phyloP scores from a whole-genome alignment of 2,888 invertebrate genomes.

The Coelopa pilipes region DNA sequence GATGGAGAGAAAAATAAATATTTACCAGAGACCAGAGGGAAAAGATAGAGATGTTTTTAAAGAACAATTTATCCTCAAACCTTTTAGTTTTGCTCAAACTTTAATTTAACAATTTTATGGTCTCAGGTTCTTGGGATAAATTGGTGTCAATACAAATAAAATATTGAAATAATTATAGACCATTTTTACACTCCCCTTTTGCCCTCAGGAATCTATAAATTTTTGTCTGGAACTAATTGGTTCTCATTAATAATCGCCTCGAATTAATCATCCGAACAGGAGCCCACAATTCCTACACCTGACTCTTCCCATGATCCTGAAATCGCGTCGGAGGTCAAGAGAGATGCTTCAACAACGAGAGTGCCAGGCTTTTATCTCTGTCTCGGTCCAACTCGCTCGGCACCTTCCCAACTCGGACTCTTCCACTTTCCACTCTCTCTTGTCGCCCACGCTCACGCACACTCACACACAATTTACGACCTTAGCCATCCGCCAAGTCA shows the following conservation, averaged over 20 bases:
- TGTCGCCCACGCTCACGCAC: neutral
- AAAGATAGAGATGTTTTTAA: neutral
- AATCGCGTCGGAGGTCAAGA: conserved; percentile 12
- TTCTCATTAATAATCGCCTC: conserved; percentile 8
- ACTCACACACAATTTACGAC: conserved; percentile 30
- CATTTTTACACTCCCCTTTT: too few relatives aligned
- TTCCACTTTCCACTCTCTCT: neutral
- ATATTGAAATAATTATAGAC: neutral
- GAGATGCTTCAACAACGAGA: conserved; percentile 5
- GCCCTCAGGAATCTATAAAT: too few relatives aligned
- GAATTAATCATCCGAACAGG: conserved; percentile 17
- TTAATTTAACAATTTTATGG: neutral
- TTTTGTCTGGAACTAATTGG: too few relatives aligned
- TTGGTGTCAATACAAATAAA: neutral
- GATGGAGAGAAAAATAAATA: neutral
- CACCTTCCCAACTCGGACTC: neutral
- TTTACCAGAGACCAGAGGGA: neutral
- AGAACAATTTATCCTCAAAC: neutral
- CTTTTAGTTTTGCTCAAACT: neutral
- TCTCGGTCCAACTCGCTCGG: neutral
- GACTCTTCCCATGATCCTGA: neutral
- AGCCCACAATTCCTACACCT: neutral
- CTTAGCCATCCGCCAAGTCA: conserved; percentile 30
- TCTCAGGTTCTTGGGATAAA: neutral
- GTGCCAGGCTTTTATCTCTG: neutral